Evolutionary conservation across 2,113 vertebrate genomes (phyloP).

Genomic region (Callocephalon fimbriatum): DNA sequence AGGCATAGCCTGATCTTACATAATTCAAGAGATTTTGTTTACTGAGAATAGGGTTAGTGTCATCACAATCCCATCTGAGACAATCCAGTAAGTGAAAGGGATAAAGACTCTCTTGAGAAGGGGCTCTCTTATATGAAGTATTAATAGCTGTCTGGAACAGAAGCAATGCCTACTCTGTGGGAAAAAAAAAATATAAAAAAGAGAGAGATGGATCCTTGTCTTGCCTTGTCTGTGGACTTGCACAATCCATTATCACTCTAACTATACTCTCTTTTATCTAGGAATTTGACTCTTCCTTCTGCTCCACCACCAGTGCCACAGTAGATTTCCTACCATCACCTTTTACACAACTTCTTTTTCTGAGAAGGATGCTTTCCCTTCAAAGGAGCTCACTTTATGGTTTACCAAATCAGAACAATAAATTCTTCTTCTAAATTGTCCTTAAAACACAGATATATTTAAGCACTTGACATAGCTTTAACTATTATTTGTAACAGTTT

Average conservation of each 20-base stretch:
- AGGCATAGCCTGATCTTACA: slow-evolving; percentile 72
- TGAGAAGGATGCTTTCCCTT: neutral
- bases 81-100: slow-evolving; percentile 77
- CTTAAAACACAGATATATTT: neutral
- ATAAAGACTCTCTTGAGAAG: slow-evolving; percentile 69
- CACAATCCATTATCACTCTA: neutral
- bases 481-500: neutral
- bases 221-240: neutral
- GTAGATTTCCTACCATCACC: neutral
- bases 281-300: neutral
- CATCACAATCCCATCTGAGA: slow-evolving; percentile 76
- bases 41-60: slow-evolving; percentile 79
- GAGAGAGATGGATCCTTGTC: neutral
- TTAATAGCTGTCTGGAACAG: slow-evolving; percentile 45
- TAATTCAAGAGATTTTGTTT: slow-evolving; percentile 80
- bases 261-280: neutral
- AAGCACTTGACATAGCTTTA: neutral
- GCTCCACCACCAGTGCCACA: neutral
- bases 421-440: neutral
- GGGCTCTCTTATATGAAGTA: slow-evolving; percentile 33
- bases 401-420: neutral
- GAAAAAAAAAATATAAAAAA: neutral
- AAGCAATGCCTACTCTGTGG: neutral
- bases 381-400: neutral
- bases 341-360: neutral